Evolutionary conservation across 2,113 vertebrate species (phyloP).

Genomic region (Stomatorhinus ivindoensis): DNA sequence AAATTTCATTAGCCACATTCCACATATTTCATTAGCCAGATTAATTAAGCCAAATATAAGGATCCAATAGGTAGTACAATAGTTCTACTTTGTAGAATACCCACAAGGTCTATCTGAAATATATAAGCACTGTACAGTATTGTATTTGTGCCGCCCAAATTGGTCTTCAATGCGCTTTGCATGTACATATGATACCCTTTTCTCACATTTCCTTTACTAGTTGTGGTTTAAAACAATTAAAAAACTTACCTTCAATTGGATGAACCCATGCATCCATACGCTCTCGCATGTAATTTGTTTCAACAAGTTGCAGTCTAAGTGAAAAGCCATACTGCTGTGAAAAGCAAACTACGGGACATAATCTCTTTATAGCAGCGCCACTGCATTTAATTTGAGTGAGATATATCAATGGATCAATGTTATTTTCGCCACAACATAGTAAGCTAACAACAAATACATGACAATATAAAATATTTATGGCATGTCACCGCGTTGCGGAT

Average conservation of each 20-base stretch:
- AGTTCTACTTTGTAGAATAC: neutral
- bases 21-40: neutral
- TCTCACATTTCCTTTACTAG: neutral
- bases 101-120: neutral
- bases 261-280: neutral
- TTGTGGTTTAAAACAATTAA: neutral
- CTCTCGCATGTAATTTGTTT: neutral
- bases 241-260: neutral
- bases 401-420: neutral
- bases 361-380: neutral
- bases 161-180: neutral
- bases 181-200: neutral
- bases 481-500: neutral
- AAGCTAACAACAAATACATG: neutral
- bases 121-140: neutral
- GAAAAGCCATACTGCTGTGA: neutral
- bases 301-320: neutral
- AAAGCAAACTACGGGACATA: neutral
- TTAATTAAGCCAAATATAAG: neutral
- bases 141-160: neutral
- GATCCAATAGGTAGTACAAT: neutral
- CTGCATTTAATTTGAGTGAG: neutral
- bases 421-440: neutral
- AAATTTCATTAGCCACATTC: neutral
- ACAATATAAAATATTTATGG: neutral